These are phyloP conservation scores for Macropus fuliginosus DNA, from an alignment of 2,797 vertebrate genomes.

Conservation along the genomic window DNA sequence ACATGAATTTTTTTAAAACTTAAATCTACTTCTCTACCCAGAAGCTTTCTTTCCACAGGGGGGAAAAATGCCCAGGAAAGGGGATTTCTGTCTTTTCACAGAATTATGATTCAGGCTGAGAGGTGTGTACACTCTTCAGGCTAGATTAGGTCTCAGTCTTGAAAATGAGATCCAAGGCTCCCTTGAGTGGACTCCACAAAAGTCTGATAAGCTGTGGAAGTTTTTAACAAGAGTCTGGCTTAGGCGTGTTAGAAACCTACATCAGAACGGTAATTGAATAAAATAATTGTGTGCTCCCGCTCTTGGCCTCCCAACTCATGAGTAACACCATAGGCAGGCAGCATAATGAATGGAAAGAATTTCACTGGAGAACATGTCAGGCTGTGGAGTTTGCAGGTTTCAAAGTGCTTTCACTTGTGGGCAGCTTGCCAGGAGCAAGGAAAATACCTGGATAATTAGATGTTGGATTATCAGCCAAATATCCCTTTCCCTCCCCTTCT, in stretches of 20 bases:
- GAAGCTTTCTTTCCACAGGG: not conserved
- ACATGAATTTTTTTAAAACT: not conserved
- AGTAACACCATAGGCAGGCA: constrained; percentile 70
- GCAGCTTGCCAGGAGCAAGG: constrained; percentile 52
- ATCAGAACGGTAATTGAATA: constrained; percentile 15
- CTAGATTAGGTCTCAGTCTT: not conserved
- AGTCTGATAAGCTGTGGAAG: constrained; percentile 29
- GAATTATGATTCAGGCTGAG: not conserved
- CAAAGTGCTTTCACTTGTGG: constrained; percentile 69
- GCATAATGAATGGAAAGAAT: constrained; percentile 63
- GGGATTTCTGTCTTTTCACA: not conserved
- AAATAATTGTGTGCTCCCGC: constrained; percentile 37
- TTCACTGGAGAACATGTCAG: constrained; percentile 40
- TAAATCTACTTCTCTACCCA: not conserved
- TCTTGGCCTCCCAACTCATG: constrained; percentile 57
- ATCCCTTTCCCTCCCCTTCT: not conserved
- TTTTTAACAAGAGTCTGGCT: constrained; percentile 27
- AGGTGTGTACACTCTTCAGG: not conserved
- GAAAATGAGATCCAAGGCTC: not conserved
- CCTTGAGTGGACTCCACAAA: not conserved
- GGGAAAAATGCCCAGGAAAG: not conserved
- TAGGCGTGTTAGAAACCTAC: constrained; percentile 30
- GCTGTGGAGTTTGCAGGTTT: constrained; percentile 65
- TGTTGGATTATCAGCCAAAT: constrained; percentile 10
- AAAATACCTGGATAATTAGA: constrained; percentile 52